phyloP scores from a whole-genome alignment of 2,797 vertebrate genomes.

The Siniperca scherzeri region DNA sequence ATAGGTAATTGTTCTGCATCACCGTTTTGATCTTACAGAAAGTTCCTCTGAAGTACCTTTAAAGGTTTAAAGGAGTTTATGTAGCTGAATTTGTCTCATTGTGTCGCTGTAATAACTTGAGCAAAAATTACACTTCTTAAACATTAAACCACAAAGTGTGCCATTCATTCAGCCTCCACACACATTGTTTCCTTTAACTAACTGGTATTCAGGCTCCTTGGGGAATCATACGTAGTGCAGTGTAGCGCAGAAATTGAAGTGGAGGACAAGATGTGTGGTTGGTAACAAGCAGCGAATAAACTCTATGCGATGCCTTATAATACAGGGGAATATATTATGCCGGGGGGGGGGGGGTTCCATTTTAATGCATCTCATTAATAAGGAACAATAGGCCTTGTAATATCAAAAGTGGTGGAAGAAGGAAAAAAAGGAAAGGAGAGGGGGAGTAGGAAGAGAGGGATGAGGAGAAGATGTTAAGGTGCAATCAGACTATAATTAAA shows the following conservation, averaged over 20 bases:
- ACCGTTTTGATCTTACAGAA: constrained; percentile 15
- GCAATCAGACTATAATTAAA: constrained; percentile 74
- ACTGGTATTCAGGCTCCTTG: constrained; percentile 28
- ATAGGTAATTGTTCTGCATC: constrained; percentile 18
- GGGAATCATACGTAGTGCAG: constrained; percentile 18
- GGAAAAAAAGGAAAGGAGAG: constrained; percentile 1
- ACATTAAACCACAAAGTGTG: constrained; percentile 37
- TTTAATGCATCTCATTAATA: constrained; percentile 82
- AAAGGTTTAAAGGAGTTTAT: not conserved
- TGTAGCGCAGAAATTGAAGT: constrained; percentile 58
- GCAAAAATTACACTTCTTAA: constrained; percentile 46
- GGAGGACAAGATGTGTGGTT: constrained; percentile 26
- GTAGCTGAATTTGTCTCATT: constrained; percentile 12
- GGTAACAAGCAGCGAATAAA: constrained; percentile 28
- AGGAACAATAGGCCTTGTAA: constrained; percentile 62
- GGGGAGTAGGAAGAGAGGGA: constrained; percentile 11
- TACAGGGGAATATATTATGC: constrained; percentile 32
- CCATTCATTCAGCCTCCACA: constrained; percentile 32
- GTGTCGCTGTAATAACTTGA: constrained; percentile 15
- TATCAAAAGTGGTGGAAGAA: constrained; percentile 43
- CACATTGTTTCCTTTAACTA: constrained; percentile 56
- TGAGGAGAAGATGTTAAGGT: constrained; percentile 45
- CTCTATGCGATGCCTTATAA: constrained; percentile 49
- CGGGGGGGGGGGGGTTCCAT: constrained; percentile 36
- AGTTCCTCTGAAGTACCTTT: constrained; percentile 4